These are phyloP conservation scores for Orthonevra nobilis DNA, from an alignment of 2,888 invertebrate genomes.

Conservation along the genomic window DNA sequence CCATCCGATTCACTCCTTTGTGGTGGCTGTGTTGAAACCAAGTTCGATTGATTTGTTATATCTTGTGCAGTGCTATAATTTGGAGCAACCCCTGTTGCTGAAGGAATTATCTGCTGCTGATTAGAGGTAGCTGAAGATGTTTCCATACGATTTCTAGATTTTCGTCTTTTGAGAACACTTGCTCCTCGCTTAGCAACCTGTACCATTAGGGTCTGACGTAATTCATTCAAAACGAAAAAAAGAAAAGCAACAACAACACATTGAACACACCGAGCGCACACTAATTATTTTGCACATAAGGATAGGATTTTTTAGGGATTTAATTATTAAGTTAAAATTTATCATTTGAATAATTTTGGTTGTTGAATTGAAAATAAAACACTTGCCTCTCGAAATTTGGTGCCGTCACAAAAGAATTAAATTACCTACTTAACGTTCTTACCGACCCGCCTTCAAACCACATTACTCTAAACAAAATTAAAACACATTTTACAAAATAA, in stretches of 20 bases:
- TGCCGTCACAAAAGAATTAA: too few relatives aligned
- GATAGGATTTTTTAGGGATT: neutral
- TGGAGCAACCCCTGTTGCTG: constrained; percentile 71
- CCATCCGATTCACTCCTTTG: constrained; percentile 80
- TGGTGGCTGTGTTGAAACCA: constrained; percentile 55
- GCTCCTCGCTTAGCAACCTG: constrained; percentile 89
- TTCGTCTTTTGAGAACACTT: constrained; percentile 86
- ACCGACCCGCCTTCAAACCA: too few relatives aligned
- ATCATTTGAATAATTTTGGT: too few relatives aligned
- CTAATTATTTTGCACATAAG: neutral
- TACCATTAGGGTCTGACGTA: constrained; percentile 84
- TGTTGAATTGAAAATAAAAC: too few relatives aligned
- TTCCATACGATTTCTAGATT: constrained; percentile 86
- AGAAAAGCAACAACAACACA: constrained; percentile 73
- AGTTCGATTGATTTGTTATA: constrained; percentile 35
- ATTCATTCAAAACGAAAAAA: constrained; percentile 63
- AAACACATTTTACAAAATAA: too few relatives aligned
- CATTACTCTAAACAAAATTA: too few relatives aligned
- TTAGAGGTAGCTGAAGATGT: constrained; percentile 73
- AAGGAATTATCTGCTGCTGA: constrained; percentile 74
- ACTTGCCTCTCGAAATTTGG: too few relatives aligned
- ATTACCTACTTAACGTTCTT: too few relatives aligned
- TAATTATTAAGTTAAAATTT: too few relatives aligned
- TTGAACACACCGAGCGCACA: constrained; percentile 75
- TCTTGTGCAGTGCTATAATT: constrained; percentile 72